Percentiles rank a stretch among this genome's conserved stretches.
Conservation (phyloP, 1,140 invertebrate genomes). For the Zaprionus gabonicus region DNA sequence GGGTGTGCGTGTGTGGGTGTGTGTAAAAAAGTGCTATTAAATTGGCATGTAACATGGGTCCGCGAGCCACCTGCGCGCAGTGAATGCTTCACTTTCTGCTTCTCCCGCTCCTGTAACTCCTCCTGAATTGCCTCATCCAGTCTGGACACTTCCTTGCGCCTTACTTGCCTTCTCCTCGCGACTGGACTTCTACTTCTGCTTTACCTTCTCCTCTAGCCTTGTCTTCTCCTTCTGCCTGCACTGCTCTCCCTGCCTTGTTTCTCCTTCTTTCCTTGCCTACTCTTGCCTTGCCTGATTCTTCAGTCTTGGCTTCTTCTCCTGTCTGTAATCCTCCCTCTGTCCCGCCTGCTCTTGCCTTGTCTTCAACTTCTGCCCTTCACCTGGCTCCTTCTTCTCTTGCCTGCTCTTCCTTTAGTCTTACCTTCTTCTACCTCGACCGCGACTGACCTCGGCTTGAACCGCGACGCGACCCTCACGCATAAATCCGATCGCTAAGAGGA, state of each 20-base stretch:
- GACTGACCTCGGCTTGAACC: constrained; percentile 40
- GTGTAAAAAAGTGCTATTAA: constrained; percentile 56
- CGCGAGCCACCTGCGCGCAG: constrained; percentile 34
- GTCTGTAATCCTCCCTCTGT: neutral
- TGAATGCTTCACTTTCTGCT: neutral
- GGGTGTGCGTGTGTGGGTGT: constrained; percentile 39
- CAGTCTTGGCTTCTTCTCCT: neutral
- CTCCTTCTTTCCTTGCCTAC: neutral
- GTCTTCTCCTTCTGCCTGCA: too few relatives aligned
- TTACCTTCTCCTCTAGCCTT: too few relatives aligned
- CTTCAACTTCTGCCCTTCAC: neutral
- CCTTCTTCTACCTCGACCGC: constrained; percentile 21
- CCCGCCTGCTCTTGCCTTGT: neutral
- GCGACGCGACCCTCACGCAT: constrained; percentile 65
- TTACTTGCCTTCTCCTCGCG: too few relatives aligned
- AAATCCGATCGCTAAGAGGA: constrained; percentile 62
- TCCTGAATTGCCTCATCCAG: too few relatives aligned
- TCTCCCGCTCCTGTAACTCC: too few relatives aligned
- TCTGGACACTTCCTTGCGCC: too few relatives aligned
- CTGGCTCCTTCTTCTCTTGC: constrained; percentile 7
- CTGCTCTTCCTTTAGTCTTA: constrained; percentile 56
- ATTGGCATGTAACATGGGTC: constrained; percentile 50
- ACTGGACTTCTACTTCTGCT: too few relatives aligned
- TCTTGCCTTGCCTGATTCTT: neutral
- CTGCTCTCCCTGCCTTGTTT: neutral